Evolutionary conservation across 2,113 vertebrate genomes (phyloP).

Genomic region (Sula dactylatra): DNA sequence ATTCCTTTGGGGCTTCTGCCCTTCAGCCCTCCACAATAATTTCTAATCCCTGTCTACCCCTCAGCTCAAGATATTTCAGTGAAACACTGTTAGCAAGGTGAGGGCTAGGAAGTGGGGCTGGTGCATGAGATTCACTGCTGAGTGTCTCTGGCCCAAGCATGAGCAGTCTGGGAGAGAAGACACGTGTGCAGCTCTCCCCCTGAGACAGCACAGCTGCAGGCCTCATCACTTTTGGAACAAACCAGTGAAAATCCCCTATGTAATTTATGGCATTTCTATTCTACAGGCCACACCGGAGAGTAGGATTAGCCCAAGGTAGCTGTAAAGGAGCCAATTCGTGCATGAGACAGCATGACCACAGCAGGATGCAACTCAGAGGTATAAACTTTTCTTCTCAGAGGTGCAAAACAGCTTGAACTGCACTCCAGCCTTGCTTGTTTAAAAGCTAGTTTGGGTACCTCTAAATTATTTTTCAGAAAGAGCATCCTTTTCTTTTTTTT

Average conservation of each 20-base stretch:
- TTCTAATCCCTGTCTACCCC: background rate
- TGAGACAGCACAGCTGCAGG: background rate
- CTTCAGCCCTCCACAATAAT: background rate
- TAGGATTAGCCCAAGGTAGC: conserved; percentile 1
- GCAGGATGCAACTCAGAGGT: background rate
- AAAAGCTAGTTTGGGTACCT: background rate
- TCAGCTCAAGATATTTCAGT: background rate
- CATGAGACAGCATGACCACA: background rate
- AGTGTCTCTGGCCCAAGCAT: background rate
- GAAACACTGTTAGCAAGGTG: background rate
- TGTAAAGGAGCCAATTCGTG: conserved; percentile 11
- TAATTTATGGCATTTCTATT: conserved; percentile 20
- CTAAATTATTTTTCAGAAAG: background rate
- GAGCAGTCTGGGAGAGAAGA: background rate
- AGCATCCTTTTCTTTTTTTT: background rate
- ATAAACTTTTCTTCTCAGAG: background rate
- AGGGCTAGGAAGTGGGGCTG: background rate
- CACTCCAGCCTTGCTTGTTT: background rate
- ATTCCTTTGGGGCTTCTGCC: background rate
- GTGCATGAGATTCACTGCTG: background rate
- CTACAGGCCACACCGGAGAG: background rate
- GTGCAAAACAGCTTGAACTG: background rate
- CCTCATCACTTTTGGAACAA: background rate
- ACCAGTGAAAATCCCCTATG: background rate
- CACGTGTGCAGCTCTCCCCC: background rate